Evolutionary conservation across 2,113 vertebrate species (phyloP).

Genomic region (Oncorhynchus keta): DNA sequence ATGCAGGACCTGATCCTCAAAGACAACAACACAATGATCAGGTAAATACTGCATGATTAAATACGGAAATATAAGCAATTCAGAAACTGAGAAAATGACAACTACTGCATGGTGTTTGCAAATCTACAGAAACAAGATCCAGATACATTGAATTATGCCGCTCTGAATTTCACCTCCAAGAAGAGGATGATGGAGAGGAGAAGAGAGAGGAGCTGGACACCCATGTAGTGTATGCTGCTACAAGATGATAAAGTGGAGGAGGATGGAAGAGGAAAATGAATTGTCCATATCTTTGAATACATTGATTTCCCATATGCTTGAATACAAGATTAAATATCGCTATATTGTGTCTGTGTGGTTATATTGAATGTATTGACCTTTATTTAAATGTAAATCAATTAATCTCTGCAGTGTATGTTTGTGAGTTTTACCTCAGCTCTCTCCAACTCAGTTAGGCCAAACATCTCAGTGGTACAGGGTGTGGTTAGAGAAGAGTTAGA

Average conservation of each 20-base stretch:
- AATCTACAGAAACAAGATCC: not conserved
- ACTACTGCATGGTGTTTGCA: not conserved
- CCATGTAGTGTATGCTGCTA: constrained; percentile 11
- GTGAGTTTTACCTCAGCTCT: too few species aligned
- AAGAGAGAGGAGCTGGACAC: not conserved
- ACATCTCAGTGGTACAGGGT: too few species aligned
- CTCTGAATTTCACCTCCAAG: not conserved
- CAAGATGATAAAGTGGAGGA: not conserved
- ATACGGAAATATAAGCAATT: not conserved
- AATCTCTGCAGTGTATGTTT: too few species aligned
- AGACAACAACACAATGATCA: not conserved
- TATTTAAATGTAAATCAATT: too few species aligned
- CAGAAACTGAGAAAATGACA: not conserved
- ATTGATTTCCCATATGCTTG: too few species aligned
- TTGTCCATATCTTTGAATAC: too few species aligned
- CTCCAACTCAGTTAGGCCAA: too few species aligned
- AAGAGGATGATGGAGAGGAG: not conserved
- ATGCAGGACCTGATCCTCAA: not conserved
- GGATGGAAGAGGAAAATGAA: too few species aligned
- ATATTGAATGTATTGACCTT: too few species aligned
- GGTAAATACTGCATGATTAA: not conserved
- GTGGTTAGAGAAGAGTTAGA: too few species aligned
- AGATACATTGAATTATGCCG: constrained; percentile 2
- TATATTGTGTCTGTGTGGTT: too few species aligned
- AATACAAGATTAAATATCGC: too few species aligned